Evolutionary conservation across 2,113 vertebrate genomes (phyloP).

Genomic region (Bufo gargarizans): DNA sequence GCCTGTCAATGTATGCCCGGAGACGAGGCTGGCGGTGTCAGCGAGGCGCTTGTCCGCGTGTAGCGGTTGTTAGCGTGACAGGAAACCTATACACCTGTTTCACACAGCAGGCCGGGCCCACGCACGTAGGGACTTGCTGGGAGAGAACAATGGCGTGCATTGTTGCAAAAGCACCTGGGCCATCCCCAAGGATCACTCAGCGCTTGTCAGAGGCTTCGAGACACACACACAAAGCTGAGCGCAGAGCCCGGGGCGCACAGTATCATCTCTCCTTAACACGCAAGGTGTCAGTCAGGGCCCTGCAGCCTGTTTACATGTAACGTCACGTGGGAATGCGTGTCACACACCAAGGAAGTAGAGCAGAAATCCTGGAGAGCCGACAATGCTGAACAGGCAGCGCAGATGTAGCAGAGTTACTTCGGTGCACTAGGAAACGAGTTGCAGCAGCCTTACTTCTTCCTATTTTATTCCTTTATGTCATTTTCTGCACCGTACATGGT

Average conservation of each 20-base stretch:
- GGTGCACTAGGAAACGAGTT: too few relatives aligned
- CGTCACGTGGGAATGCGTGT: background rate
- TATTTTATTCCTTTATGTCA: too few relatives aligned
- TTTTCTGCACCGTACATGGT: too few relatives aligned
- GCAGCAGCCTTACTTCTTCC: too few relatives aligned
- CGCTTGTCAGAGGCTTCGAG: slow-evolving; percentile 66
- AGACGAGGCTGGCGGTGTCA: background rate
- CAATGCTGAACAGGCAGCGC: too few relatives aligned
- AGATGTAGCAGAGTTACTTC: too few relatives aligned
- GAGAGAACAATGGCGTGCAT: slow-evolving; percentile 48
- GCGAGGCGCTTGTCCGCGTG: background rate
- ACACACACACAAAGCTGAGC: slow-evolving; percentile 69
- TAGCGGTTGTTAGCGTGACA: slow-evolving; percentile 52
- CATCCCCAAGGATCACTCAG: slow-evolving; percentile 71
- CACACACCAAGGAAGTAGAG: slow-evolving; percentile 45
- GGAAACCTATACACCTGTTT: slow-evolving; percentile 49
- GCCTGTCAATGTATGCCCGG: background rate
- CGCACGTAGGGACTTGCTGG: slow-evolving; percentile 27
- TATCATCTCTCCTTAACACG: slow-evolving; percentile 74
- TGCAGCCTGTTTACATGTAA: background rate
- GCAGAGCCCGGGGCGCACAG: slow-evolving; percentile 70
- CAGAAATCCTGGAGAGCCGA: slow-evolving; percentile 47
- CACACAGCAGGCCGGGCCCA: slow-evolving; percentile 32
- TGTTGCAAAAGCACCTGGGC: slow-evolving; percentile 54
- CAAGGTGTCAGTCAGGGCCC: slow-evolving; percentile 73